Percentiles rank a stretch among this genome's conserved stretches.
Conservation (phyloP, 2,113 vertebrate genomes). For the Oryctolagus cuniculus region DNA sequence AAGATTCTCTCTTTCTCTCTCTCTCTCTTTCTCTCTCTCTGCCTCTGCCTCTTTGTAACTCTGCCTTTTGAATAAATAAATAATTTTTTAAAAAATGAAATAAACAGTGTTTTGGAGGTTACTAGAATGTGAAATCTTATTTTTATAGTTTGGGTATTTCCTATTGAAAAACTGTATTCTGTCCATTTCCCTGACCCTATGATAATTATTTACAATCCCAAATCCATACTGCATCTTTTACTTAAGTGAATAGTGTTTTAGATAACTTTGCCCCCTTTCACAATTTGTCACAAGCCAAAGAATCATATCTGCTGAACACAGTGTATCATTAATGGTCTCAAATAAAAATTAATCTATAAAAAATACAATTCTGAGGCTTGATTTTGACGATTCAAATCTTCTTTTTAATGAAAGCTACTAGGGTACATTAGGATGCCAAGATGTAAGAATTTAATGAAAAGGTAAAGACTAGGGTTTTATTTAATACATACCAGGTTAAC, state of each 20-base stretch:
- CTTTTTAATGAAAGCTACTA: not conserved
- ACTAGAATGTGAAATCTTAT: not conserved
- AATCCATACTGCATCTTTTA: not conserved
- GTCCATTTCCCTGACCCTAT: not conserved
- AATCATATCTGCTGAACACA: not conserved
- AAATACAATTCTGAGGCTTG: slow-evolving; percentile 18
- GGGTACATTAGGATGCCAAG: not conserved
- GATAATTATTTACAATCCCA: not conserved
- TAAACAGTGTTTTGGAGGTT: not conserved
- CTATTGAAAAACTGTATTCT: not conserved
- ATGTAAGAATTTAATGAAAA: slow-evolving; percentile 29
- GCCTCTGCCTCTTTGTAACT: too few relatives aligned
- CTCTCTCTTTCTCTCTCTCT: too few relatives aligned
- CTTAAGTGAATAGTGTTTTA: slow-evolving; percentile 21
- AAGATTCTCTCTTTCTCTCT: too few relatives aligned
- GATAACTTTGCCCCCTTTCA: not conserved
- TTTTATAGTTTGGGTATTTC: not conserved
- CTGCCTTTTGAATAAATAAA: too few relatives aligned
- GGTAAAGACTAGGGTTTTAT: slow-evolving; percentile 16
- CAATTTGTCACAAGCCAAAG: slow-evolving; percentile 7
- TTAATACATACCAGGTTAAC: slow-evolving; percentile 33
- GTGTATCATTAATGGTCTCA: slow-evolving; percentile 14
- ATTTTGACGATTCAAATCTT: slow-evolving; percentile 48
- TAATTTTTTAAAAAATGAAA: slow-evolving; percentile 29
- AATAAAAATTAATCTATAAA: slow-evolving; percentile 55